These are phyloP conservation scores for Maconellicoccus hirsutus DNA, from an alignment of 1,140 invertebrate genomes.

Conservation along the genomic window DNA sequence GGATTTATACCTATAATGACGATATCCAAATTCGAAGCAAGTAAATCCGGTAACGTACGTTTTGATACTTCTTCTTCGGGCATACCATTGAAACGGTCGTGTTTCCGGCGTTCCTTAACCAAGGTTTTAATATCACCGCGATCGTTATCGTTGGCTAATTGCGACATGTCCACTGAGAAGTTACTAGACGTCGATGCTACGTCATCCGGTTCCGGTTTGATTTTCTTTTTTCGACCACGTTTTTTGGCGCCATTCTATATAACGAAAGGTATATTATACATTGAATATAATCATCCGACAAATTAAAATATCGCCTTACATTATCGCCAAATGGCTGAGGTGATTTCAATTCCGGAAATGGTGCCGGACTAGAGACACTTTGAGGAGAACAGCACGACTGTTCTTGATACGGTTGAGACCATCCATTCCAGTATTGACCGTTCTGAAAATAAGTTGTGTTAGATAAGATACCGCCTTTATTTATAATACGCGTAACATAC, in stretches of 20 bases:
- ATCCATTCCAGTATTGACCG: slow-evolving; percentile 15
- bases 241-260: slow-evolving; percentile 60
- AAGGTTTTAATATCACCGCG: slow-evolving; percentile 39
- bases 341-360: slow-evolving; percentile 12
- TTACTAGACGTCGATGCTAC: not conserved
- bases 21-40: slow-evolving; percentile 85
- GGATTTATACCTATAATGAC: slow-evolving; percentile 98
- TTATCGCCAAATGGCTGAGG: slow-evolving; percentile 6
- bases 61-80: slow-evolving; percentile 90
- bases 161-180: not conserved
- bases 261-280: not conserved
- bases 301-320: not conserved
- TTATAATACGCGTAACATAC: not conserved
- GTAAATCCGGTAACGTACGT: slow-evolving; percentile 83
- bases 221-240: slow-evolving; percentile 67
- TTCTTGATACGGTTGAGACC: slow-evolving; percentile 5
- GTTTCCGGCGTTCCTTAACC: slow-evolving; percentile 81
- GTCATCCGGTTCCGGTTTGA: slow-evolving; percentile 37
- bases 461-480: no score
- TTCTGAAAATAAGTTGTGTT: not conserved
- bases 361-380: not conserved
- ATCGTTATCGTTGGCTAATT: slow-evolving; percentile 25
- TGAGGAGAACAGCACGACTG: slow-evolving; percentile 4
- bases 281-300: not conserved
- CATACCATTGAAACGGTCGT: slow-evolving; percentile 94